Conservation (phyloP, 2,113 vertebrate genomes). For the Phalacrocorax brasilianus region DNA sequence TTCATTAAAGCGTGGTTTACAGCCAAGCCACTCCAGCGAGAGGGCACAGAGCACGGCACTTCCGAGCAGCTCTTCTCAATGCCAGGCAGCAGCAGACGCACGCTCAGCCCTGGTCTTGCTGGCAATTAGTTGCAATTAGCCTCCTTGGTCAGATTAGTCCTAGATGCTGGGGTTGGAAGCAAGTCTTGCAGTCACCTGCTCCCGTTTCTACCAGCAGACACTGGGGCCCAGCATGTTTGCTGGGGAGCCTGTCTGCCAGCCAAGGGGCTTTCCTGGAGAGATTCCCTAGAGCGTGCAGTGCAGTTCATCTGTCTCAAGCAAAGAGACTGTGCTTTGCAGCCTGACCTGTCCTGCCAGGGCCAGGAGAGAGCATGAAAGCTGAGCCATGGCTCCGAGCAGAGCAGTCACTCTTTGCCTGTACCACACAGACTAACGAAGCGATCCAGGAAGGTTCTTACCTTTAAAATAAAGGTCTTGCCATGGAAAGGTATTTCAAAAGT, state of each 20-base stretch:
- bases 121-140: constrained; percentile 66
- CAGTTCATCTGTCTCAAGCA: neutral
- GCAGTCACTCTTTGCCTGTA: neutral
- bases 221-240: neutral
- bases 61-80: neutral
- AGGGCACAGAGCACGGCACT: constrained; percentile 39
- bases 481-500: constrained; percentile 92
- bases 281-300: neutral
- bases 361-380: neutral
- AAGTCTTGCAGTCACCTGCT: constrained; percentile 48
- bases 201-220: neutral
- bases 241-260: constrained; percentile 18
- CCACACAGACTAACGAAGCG: neutral
- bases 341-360: neutral
- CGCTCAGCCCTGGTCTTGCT: constrained; percentile 57
- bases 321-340: neutral
- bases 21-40: constrained; percentile 51
- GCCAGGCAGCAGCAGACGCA: constrained; percentile 57
- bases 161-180: constrained; percentile 51
- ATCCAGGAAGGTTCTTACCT: constrained; percentile 75
- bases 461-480: constrained; percentile 95
- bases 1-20: constrained; percentile 50
- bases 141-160: constrained; percentile 58
- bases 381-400: neutral
- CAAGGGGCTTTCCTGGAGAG: constrained; percentile 61